Conservation (phyloP, 2,888 invertebrate genomes). For the Acrobasis suavella region DNA sequence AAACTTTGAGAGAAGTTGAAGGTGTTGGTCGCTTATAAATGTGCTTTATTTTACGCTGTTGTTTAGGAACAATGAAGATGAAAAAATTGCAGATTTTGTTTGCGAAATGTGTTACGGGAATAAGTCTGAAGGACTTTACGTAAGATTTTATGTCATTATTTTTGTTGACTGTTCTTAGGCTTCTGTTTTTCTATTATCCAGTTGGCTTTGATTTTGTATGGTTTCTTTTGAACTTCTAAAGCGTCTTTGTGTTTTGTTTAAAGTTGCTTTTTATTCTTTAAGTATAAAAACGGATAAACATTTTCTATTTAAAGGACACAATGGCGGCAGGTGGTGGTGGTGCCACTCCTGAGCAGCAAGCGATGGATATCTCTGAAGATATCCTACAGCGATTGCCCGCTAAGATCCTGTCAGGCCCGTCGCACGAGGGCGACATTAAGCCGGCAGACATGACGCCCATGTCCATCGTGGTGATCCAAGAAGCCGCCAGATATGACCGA, state of each 20-base stretch:
- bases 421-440: slow-evolving; percentile 87
- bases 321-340: slow-evolving; percentile 82
- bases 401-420: slow-evolving; percentile 85
- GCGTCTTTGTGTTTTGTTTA: slow-evolving; percentile 1
- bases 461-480: slow-evolving; percentile 96
- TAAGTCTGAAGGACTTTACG: not conserved
- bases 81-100: slow-evolving; percentile 2
- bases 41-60: slow-evolving; percentile 4
- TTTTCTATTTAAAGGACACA: slow-evolving; percentile 79
- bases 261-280: not conserved
- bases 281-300: not conserved
- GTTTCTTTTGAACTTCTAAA: not conserved
- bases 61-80: slow-evolving; percentile 5
- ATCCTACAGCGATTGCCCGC: slow-evolving; percentile 89
- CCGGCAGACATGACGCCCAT: slow-evolving; percentile 91
- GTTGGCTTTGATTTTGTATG: not conserved
- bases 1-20: slow-evolving; percentile 4
- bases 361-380: slow-evolving; percentile 90
- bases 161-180: not conserved
- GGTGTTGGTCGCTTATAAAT: slow-evolving; percentile 8
- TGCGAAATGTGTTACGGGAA: not conserved
- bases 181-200: not conserved
- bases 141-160: not conserved
- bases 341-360: slow-evolving; percentile 89
- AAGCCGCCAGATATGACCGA: slow-evolving; percentile 90